These are phyloP conservation scores for Gymnarchus niloticus DNA, from an alignment of 2,113 vertebrate genomes.

Conservation along the genomic window DNA sequence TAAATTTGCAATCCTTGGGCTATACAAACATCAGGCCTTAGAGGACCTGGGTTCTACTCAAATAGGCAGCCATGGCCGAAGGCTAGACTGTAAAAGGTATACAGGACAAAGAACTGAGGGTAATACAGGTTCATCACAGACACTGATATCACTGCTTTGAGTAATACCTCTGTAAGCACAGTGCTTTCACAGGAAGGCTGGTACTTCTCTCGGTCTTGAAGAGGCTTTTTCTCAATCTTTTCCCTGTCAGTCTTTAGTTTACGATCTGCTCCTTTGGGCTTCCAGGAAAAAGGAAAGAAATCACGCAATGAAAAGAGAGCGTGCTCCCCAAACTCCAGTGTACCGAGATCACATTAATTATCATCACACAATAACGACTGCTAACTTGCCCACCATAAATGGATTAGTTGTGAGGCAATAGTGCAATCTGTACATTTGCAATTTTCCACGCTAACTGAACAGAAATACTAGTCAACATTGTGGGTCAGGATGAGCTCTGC, in stretches of 20 bases:
- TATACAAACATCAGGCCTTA: not conserved
- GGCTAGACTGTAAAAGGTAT: no score
- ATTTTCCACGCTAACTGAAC: not conserved
- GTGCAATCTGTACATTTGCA: not conserved
- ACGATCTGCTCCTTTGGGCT: conserved; percentile 94
- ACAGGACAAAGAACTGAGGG: conserved; percentile 13
- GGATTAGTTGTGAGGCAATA: not conserved
- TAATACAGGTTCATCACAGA: no score
- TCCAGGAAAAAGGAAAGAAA: not conserved
- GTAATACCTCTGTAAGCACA: conserved; percentile 80
- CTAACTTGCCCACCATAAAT: not conserved
- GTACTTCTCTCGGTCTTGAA: conserved; percentile 86
- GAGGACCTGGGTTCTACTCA: not conserved
- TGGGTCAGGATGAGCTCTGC: not conserved
- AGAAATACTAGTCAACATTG: not conserved
- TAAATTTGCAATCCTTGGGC: not conserved
- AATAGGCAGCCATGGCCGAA: no score
- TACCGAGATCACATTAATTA: not conserved
- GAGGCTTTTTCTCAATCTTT: conserved; percentile 83
- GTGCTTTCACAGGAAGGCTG: conserved; percentile 83
- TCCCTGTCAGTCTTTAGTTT: conserved; percentile 93
- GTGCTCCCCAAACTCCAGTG: not conserved
- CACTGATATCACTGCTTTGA: no score
- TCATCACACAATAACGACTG: not conserved
- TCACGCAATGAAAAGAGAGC: not conserved